phyloP scores from a whole-genome alignment of 2,797 vertebrate species.

The Eurystomus glaucurus region DNA sequence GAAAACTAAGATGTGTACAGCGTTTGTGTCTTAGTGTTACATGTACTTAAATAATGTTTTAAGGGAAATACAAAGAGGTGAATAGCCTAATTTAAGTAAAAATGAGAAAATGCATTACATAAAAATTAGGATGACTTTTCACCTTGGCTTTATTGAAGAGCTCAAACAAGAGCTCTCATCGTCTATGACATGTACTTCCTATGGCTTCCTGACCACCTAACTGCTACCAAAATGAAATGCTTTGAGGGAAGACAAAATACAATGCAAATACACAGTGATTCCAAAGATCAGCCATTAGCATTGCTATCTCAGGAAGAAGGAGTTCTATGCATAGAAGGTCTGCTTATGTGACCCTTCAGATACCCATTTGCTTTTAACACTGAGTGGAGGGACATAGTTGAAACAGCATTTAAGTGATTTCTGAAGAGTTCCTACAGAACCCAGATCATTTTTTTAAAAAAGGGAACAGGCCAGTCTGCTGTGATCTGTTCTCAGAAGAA shows the following conservation, averaged over 20 bases:
- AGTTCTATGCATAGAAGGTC: background rate
- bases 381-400: background rate
- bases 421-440: background rate
- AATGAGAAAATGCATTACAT: background rate
- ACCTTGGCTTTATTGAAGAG: background rate
- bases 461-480: background rate
- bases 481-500: background rate
- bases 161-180: background rate
- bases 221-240: background rate
- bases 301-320: background rate
- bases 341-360: background rate
- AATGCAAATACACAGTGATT: background rate
- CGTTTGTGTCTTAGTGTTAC: rapidly evolving
- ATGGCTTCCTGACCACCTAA: background rate
- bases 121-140: background rate
- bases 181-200: background rate
- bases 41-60: background rate
- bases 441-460: background rate
- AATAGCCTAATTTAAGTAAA: background rate
- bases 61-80: background rate
- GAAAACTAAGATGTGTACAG: background rate
- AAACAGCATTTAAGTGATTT: background rate
- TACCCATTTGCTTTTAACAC: background rate
- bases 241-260: background rate
- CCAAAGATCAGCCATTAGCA: background rate